phyloP scores from a whole-genome alignment of 2,113 vertebrate genomes.

The Gasterosteus aculeatus region DNA sequence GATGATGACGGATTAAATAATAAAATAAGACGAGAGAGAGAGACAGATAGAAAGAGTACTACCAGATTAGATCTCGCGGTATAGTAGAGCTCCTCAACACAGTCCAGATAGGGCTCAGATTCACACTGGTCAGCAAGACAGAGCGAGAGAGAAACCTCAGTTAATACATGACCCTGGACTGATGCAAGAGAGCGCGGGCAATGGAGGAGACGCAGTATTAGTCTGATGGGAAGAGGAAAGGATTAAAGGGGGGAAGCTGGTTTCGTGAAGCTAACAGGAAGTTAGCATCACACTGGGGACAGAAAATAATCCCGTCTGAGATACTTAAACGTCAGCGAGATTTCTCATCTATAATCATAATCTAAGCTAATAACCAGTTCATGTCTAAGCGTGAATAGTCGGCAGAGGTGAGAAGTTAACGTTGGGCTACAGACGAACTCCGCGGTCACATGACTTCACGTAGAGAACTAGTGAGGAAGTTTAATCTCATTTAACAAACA shows the following conservation, averaged over 20 bases:
- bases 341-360: neutral
- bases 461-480: no score
- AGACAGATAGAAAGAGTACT: conserved; percentile 79
- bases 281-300: no score
- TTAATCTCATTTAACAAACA: no score
- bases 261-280: no score
- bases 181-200: conserved; percentile 61
- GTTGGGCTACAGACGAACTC: neutral
- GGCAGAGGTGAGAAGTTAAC: neutral
- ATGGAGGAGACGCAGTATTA: conserved; percentile 26
- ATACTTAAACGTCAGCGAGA: no score
- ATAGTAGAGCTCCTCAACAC: conserved; percentile 98
- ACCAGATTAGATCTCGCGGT: conserved; percentile 99
- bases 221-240: conserved; percentile 4
- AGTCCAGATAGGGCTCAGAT: conserved; percentile 97
- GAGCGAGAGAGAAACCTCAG: conserved; percentile 90
- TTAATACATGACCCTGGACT: conserved; percentile 86
- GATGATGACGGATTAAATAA: conserved; percentile 39
- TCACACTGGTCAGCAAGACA: conserved; percentile 93
- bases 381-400: neutral
- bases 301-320: no score
- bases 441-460: neutral
- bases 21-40: conserved; percentile 42
- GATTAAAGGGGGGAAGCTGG: neutral
- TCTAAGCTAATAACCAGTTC: no score